Base-by-base conservation (phyloP, 2,888 invertebrate species). In the Pardosa pseudoannulata region DNA sequence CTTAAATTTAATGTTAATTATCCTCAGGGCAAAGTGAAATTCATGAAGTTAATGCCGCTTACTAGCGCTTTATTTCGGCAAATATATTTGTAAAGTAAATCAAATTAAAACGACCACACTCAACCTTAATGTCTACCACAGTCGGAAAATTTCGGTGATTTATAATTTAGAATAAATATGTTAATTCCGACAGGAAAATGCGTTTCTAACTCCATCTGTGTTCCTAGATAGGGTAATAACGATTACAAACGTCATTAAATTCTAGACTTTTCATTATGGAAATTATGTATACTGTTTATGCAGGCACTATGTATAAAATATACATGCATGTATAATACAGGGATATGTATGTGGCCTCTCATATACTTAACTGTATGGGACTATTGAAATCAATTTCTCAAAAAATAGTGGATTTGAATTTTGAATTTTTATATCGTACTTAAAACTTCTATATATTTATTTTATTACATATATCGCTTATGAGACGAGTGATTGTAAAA, bases 41-140 rank as follows among this genome's bases (percentile, higher is more conserved):
- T 46, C 46, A 46, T 46, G 46, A 36, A 46, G 46, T 46, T 13
- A 46, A 46, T 46, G 46, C 46, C 16, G 46, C 46, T 36, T 46
- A 13, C 46, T 16, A 46, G 46, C 46, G 46, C 46, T 46, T 36
- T 46, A 46, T 46, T 6, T 46, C 46, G 7, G 46, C 46, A 16
- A 36, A 36, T 36, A 36, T 36, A 36, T 36, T 36, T 36, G 46
- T 16, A 16, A 46, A 46, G 11, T 46, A 46, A 46, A 46, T 46
- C 46, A 46, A 46, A 46, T 46, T 46, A 46, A 46, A 46, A 46
- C 46, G 46, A 46, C 46, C 46, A 16, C 46, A 46, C 46, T 46
- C 46, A 46, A 16, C 46, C 46, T 46, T 46, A 46, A 46, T 46
- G 46, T 16, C 46, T 46, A 46, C n/a, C n/a, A 16, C 16, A 16